These are phyloP conservation scores for Vulpes lagopus DNA, from an alignment of 2,113 vertebrate genomes.

Conservation along the genomic window DNA sequence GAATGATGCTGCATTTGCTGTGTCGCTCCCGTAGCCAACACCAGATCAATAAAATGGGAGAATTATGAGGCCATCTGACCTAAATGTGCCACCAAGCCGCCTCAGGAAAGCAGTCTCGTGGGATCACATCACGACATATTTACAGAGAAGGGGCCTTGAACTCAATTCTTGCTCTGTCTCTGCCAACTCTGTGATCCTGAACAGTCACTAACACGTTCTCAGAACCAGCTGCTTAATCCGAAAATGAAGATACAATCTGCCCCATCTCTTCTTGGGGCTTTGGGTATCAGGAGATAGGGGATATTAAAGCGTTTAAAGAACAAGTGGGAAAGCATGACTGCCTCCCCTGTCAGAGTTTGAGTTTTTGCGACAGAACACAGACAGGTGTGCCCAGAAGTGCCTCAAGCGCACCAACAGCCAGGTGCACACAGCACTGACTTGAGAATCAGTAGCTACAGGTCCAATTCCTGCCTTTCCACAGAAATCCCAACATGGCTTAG, in stretches of 20 bases:
- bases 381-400: neutral
- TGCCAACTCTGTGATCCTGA: neutral
- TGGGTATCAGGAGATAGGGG: neutral
- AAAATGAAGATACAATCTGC: neutral
- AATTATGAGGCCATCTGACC: neutral
- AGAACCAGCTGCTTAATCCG: neutral
- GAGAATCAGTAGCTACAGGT: neutral
- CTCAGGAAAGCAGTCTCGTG: neutral
- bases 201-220: neutral
- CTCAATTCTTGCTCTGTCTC: neutral
- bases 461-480: neutral
- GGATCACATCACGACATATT: neutral
- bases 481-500: neutral
- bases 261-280: neutral
- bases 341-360: accelerated
- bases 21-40: neutral
- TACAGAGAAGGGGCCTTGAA: neutral
- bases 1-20: accelerated
- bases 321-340: neutral
- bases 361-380: neutral
- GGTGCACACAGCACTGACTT: neutral
- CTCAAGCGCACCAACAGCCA: neutral
- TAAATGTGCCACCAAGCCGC: neutral
- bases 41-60: neutral
- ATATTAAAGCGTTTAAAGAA: too few species aligned